Evolutionary conservation across 2,888 invertebrate species (phyloP), one percentile per base, ranked within the genome.

Genomic region (Gonocerus acuteangulatus): DNA sequence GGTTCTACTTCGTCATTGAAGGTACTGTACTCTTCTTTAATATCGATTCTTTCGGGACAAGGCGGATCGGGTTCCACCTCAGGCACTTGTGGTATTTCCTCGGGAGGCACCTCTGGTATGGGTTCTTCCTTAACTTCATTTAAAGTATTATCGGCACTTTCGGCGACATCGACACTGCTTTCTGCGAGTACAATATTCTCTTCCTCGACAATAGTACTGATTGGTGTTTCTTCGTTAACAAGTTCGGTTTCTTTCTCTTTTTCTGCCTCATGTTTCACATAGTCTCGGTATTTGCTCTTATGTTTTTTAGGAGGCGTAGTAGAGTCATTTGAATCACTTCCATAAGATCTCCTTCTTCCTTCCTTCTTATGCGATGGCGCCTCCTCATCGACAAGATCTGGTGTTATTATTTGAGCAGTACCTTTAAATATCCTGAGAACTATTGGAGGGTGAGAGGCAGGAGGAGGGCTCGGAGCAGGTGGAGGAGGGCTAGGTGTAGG

Each of bases 391-490:
- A 36, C 6, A 39, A n/a, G 3, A 9, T 11, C n/a, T 23, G 64
- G 60, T 16, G 67, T 68, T 3, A 70, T 54, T 47, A 70, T 57
- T 49, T 69, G 69, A 18, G 70, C 69, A 19, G 82, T 82, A 13
- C 82, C 85, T 76, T 90, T 87, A 67, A 89, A 90, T 80, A 92
- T 92, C 76, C 91, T 81, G 66, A 92, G 77, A 59, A 91, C 90
- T 71, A 92, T 92, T 21, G 91, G 91, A 47, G 90, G 89, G 73
- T 87, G 67, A 45, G 21, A 52, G 39, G 36, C 44, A 13, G 48
- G 63, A 22, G 54, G 65, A 36, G 54, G 63, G 51, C 27, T 62
- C 18, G 57, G 52, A 21, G 27, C 61, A 44, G 23, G 47, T 4
- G 56, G 44, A 32, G 56, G 18, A 3, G 19, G 47, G 15, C 47